phyloP scores from a whole-genome alignment of 2,113 vertebrate genomes.

The Bujurquina vittata region DNA sequence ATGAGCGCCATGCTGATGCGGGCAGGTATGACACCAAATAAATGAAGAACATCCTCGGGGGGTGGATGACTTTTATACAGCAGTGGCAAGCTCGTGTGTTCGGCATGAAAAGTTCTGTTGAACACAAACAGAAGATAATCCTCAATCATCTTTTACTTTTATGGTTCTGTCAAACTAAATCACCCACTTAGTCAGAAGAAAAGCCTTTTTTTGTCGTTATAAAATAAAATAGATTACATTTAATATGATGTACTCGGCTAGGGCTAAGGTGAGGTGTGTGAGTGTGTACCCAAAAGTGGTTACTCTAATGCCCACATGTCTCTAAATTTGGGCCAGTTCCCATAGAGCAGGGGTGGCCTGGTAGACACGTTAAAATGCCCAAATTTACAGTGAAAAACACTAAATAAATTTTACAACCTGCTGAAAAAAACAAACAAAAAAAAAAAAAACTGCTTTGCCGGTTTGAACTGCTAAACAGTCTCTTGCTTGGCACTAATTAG shows the following conservation, averaged over 20 bases:
- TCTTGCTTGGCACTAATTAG: not conserved
- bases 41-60: constrained; percentile 47
- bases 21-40: constrained; percentile 28
- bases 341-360: no score
- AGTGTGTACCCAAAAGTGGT: no score
- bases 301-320: not conserved
- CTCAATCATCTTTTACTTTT: not conserved
- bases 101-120: constrained; percentile 9
- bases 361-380: not conserved
- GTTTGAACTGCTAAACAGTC: no score
- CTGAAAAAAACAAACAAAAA: no score
- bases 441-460: not conserved
- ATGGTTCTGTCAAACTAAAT: not conserved
- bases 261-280: not conserved
- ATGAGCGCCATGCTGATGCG: constrained; percentile 37
- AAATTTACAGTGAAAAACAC: not conserved
- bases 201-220: not conserved
- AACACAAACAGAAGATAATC: not conserved
- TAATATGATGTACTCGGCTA: not conserved
- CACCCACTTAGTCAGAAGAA: not conserved
- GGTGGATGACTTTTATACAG: constrained; percentile 48
- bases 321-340: not conserved
- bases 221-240: not conserved
- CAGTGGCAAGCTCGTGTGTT: constrained; percentile 11
- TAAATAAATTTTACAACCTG: not conserved